Evolutionary conservation across 2,888 invertebrate genomes (phyloP).

Genomic region (Lasius platythorax): DNA sequence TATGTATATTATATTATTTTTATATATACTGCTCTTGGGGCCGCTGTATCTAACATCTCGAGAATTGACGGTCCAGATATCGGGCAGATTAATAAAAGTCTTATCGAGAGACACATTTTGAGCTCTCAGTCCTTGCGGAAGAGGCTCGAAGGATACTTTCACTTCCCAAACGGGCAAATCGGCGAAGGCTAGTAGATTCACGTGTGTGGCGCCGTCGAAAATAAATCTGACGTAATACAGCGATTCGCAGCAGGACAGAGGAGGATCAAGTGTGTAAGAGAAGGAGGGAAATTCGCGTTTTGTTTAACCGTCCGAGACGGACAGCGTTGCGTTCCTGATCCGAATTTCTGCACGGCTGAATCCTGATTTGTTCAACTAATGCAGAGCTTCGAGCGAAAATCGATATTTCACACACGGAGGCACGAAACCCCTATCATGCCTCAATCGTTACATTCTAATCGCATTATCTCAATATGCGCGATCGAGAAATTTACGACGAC

Average conservation of each 20-base stretch:
- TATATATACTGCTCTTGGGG: no score
- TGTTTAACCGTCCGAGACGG: slow-evolving; percentile 9
- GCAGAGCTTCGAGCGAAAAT: slow-evolving; percentile 34
- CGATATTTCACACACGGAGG: slow-evolving; percentile 41
- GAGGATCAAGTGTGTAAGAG: slow-evolving; percentile 32
- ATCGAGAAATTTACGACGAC: slow-evolving; percentile 2
- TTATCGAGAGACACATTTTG: slow-evolving; percentile 28
- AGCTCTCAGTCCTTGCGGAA: slow-evolving; percentile 65
- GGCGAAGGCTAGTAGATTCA: slow-evolving; percentile 67
- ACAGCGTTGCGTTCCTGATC: not conserved
- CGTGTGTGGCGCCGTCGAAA: slow-evolving; percentile 58
- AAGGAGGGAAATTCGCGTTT: slow-evolving; percentile 12
- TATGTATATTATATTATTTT: no score
- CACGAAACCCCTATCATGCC: not conserved
- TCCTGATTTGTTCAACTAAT: slow-evolving; percentile 19
- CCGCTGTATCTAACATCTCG: not conserved
- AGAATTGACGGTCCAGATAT: not conserved
- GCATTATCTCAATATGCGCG: not conserved
- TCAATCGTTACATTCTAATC: slow-evolving; percentile 17
- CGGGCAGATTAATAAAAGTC: not conserved
- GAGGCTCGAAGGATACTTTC: slow-evolving; percentile 69
- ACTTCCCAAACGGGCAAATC: slow-evolving; percentile 66
- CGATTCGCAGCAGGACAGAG: slow-evolving; percentile 24
- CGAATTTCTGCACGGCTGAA: slow-evolving; percentile 38
- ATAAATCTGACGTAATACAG: slow-evolving; percentile 66